Evolutionary conservation across 2,113 vertebrate genomes (phyloP), one percentile per base, ranked within the genome.

Genomic region (Ctenodactylus gundi): DNA sequence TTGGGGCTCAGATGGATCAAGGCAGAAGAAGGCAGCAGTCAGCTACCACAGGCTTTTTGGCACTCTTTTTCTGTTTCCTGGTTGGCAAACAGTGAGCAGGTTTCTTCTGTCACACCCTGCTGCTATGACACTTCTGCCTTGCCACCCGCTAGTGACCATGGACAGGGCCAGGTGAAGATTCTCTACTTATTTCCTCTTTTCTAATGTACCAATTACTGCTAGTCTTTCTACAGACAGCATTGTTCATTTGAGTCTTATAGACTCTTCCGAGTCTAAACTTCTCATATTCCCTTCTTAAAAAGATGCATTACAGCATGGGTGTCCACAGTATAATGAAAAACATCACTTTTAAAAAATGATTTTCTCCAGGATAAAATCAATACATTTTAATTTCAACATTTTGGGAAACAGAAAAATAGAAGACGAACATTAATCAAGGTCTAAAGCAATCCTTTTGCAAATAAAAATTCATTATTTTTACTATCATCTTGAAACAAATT

Each of bases 341-440:
- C 41, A 5, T 39, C 2, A 36, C 0, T 55, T 73, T 77, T 73
- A 27, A 31, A 93, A 58, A 70, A 53, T 23, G 23, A 36, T 70
- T 85, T 82, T 36, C n/a, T 85, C 7, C 64, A 57, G 29, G 84
- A 76, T 41, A 44, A 86, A 84, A 49, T 21, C 36, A 93, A 88
- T 29, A 39, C 14, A 65, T 60, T 64, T 91, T 78, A 55, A 57
- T 92, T 83, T 76, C 91, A 73, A 62, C 77, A 49, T 62, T 44
- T 94, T 86, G 58, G 36, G 44, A 94, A 89, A 93, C 10, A 90
- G 34, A 78, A 82, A 91, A 85, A 90, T 6, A 85, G 21, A 84
- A 94, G 72, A 36, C 18, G 88, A 82, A 85, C 75, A 65, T 17
- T 76, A 58, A 65, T 53, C 36, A 31, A 6, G 88, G 39, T 25